Base-by-base conservation (phyloP, 30 jellyfish, hydroid and myxozoan genomes). In the Hydractinia echinata region DNA sequence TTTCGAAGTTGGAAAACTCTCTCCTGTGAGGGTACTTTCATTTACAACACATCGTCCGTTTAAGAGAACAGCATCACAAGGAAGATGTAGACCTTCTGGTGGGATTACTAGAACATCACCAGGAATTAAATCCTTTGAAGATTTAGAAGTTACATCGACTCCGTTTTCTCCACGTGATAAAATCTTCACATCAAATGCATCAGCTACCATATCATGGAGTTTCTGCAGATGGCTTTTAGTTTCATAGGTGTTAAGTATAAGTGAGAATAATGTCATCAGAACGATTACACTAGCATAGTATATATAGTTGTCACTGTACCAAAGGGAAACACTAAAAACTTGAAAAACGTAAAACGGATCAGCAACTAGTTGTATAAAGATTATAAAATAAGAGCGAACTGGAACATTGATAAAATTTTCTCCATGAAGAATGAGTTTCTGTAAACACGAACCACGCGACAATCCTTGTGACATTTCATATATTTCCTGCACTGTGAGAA, bases 81-180 rank as follows among this genome's bases (percentile, higher is more conserved):
- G 87, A 48, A 80, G 48, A 11, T 21, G 55, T 53, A 67, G 51
- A n/a, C 83, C 87, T 4, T 39, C 39, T 5, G 68, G 30, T 30
- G 87, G 87, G 76, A 80, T 67, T 30, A 61, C 84, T 10, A 80
- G 19, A 13, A 82, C 66, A 54, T 82, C 89, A 1, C 89, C 89
- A 54, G 89, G 89, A 55, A 82, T 89, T 0, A 82, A 55, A 8
- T 82, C 88, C 10, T 16, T 5, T 70, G 89, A 70, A 51, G 80
- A 77, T 66, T 77, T 77, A 20, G 85, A 10, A 55, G 60, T 55
- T 18, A 54, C 7, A 19, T 54, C 7, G 49, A 50, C 10, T n/a
- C 56, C 6, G 61, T 71, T 71, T 74, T 6, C 67, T 13, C 14
- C 66, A 11, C 0, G 13, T 10, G 7, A 15, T 39, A 77, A 55